These are phyloP conservation scores for Cryptus viduatorius DNA, from an alignment of 2,888 invertebrate species.

Conservation along the genomic window DNA sequence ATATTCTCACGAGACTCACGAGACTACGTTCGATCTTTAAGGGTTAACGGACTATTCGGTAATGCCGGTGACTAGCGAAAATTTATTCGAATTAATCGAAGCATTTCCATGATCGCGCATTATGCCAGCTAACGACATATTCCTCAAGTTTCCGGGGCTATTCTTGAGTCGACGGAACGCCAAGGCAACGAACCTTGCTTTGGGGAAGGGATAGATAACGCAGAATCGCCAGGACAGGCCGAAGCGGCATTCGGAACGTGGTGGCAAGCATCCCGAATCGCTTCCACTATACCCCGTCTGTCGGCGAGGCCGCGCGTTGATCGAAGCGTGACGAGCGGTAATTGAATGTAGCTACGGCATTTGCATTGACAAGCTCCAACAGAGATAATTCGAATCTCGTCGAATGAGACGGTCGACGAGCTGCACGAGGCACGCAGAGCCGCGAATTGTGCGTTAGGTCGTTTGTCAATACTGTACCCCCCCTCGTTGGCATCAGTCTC, in stretches of 20 bases:
- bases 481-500: slow-evolving; percentile 65
- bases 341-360: slow-evolving; percentile 84
- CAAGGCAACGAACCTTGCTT: slow-evolving; percentile 10
- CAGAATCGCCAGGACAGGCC: slow-evolving; percentile 27
- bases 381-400: slow-evolving; percentile 85
- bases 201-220: not conserved
- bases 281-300: slow-evolving; percentile 48
- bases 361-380: slow-evolving; percentile 84
- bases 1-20: too few relatives aligned
- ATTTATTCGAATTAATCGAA: not conserved
- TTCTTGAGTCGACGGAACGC: not conserved
- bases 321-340: slow-evolving; percentile 84
- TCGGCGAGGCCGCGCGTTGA: slow-evolving; percentile 76
- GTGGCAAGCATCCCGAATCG: slow-evolving; percentile 56
- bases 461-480: slow-evolving; percentile 83
- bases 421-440: slow-evolving; percentile 62
- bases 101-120: not conserved
- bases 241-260: slow-evolving; percentile 44
- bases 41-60: too few relatives aligned
- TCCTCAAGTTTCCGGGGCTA: not conserved
- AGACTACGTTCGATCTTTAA: too few relatives aligned
- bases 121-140: not conserved
- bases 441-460: slow-evolving; percentile 79
- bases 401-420: slow-evolving; percentile 81
- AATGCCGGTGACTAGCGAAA: not conserved